Percentiles rank a stretch among this genome's conserved stretches.
phyloP scores from a whole-genome alignment of 2,113 vertebrate species.

The Thomomys bottae region DNA sequence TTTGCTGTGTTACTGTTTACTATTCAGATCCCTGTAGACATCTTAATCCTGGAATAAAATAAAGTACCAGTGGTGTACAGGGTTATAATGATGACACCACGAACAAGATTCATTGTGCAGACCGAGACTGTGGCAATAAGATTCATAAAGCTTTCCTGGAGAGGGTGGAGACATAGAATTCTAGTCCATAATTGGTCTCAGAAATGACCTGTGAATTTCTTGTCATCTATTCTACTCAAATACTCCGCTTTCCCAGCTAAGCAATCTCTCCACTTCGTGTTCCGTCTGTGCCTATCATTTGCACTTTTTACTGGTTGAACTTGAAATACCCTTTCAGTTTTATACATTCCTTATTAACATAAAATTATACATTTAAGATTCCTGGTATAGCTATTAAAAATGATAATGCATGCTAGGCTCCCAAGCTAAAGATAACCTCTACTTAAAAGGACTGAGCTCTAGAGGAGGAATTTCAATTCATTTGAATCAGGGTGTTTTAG shows the following conservation, averaged over 20 bases:
- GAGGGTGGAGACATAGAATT: neutral
- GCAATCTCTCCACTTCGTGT: neutral
- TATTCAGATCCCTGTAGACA: neutral
- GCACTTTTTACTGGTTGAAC: neutral
- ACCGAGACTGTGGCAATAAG: neutral
- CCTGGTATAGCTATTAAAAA: neutral
- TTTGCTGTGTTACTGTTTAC: neutral
- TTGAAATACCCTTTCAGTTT: slow-evolving; percentile 32
- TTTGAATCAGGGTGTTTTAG: neutral
- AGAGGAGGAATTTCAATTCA: slow-evolving; percentile 18
- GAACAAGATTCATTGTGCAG: neutral
- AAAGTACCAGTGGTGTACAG: neutral
- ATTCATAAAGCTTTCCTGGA: neutral
- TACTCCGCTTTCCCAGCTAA: neutral
- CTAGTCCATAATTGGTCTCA: neutral
- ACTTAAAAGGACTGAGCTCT: neutral
- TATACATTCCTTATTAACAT: slow-evolving; percentile 25
- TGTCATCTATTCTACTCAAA: neutral
- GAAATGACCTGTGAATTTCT: neutral
- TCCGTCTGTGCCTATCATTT: neutral
- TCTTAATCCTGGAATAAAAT: neutral
- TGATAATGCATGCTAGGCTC: neutral
- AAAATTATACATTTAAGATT: slow-evolving; percentile 30
- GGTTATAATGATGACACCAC: neutral
- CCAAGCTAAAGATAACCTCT: neutral